phyloP scores from a whole-genome alignment of 2,888 invertebrate genomes.

The Colletes collaris region DNA sequence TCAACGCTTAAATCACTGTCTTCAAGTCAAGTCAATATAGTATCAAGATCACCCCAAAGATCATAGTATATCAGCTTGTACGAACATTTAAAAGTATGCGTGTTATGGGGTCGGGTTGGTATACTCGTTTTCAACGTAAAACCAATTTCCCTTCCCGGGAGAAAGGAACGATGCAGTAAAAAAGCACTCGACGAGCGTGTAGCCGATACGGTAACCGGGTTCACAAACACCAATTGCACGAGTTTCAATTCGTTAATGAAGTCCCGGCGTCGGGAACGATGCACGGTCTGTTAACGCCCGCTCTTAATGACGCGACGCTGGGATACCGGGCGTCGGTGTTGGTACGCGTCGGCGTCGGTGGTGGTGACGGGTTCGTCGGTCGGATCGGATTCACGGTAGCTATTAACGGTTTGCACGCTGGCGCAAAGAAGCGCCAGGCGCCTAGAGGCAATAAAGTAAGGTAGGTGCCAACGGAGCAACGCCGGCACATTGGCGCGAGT shows the following conservation, averaged over 20 bases:
- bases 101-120: not conserved
- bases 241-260: slow-evolving; percentile 49
- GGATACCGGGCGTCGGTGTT: no score
- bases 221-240: slow-evolving; percentile 30
- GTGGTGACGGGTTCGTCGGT: not conserved
- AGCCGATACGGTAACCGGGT: not conserved
- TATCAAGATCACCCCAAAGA: no score
- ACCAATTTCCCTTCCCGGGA: not conserved
- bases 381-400: slow-evolving; percentile 39
- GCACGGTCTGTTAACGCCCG: slow-evolving; percentile 8
- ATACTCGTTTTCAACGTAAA: not conserved
- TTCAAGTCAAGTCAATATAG: no score
- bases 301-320: slow-evolving; percentile 22
- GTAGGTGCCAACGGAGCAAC: slow-evolving; percentile 36
- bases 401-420: slow-evolving; percentile 68
- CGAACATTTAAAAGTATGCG: not conserved
- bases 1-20: no score
- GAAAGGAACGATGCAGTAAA: not conserved
- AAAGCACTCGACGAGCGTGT: no score
- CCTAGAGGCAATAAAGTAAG: slow-evolving; percentile 74
- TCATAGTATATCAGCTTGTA: no score
- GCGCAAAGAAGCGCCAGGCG: slow-evolving; percentile 73
- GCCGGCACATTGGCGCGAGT: slow-evolving; percentile 25
- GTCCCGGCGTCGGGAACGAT: slow-evolving; percentile 23
- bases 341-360: not conserved